Evolutionary conservation across 2,113 vertebrate species (phyloP).

Genomic region (Neopipo cinnamomea): DNA sequence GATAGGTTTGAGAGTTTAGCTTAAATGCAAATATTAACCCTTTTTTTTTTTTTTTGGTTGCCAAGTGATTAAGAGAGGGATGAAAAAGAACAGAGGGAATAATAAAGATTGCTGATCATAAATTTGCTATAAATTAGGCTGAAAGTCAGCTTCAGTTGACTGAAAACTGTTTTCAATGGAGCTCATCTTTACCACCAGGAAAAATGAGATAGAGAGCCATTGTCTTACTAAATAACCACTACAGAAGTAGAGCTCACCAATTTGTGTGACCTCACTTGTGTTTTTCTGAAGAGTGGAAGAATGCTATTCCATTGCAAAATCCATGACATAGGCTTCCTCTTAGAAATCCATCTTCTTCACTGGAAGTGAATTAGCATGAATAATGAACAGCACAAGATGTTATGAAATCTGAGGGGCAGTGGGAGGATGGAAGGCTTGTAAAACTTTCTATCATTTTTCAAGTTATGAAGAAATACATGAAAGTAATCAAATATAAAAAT

Average conservation of each 20-base stretch:
- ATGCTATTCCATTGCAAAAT: neutral
- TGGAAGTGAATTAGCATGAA: neutral
- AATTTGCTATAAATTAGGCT: neutral
- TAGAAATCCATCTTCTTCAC: neutral
- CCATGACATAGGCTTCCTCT: neutral
- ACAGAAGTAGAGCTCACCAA: neutral
- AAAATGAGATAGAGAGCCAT: neutral
- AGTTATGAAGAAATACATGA: neutral
- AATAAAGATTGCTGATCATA: neutral
- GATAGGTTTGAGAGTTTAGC: neutral
- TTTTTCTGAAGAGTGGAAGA: neutral
- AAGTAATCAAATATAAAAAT: neutral
- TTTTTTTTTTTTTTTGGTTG: neutral
- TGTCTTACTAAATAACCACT: neutral
- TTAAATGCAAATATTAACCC: neutral
- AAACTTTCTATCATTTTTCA: neutral
- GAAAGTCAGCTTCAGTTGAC: neutral
- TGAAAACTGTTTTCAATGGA: neutral
- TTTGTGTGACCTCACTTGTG: neutral
- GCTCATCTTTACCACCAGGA: neutral
- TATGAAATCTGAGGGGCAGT: rapidly evolving
- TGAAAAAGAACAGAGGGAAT: neutral
- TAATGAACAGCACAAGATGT: neutral
- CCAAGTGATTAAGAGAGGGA: neutral
- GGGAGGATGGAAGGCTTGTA: neutral